Base-by-base conservation (phyloP, 2,113 vertebrate species). In the Trinectes maculatus region DNA sequence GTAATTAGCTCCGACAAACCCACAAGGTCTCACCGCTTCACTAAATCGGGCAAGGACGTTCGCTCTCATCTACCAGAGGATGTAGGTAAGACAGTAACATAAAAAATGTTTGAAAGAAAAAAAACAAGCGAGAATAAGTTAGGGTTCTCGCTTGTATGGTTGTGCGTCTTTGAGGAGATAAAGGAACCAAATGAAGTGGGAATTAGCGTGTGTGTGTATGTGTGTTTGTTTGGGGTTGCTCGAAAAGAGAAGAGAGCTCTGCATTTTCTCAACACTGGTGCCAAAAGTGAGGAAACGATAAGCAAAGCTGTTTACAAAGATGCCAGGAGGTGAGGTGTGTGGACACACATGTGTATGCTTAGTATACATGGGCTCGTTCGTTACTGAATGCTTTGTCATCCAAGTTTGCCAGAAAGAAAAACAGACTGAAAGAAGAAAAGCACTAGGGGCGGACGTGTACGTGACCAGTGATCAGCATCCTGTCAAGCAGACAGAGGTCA, bases 1-100 rank as follows among this genome's bases (percentile, higher is more conserved):
- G 90, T 76, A 65, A 84, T 94, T 72, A 91, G 87, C 86, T 85
- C 92, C 53, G 93, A 87, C 85, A 94, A 93, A 87, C 92, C 93
- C 51, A 76, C 92, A 55, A 90, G 92, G 87, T 88, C 85, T 36
- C 88, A 95, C 66, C 91, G 89, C 53, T 91, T 90, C 74, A 54
- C 92, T 49, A 92, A 82, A 24, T 84, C 49, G 44, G 90, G 89
- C 73, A 92, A 88, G 48, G 84, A 91, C 70, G 91, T 80, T 11
- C 83, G 79, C 18, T 80, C 87, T 15, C 85, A 90, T 67, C 75
- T 91, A 72, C 73, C 92, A 76, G 87, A 94, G 91, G 91, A 94
- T 16, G 72, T 95, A 83, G 92, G 91, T 95, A 91, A 93, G 92
- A 76, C 36, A 47, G 39, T 55, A 37, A 47, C 29, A 22, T 13